Evolutionary conservation across 2,113 vertebrate species (phyloP).

Genomic region (Etheostoma spectabile): DNA sequence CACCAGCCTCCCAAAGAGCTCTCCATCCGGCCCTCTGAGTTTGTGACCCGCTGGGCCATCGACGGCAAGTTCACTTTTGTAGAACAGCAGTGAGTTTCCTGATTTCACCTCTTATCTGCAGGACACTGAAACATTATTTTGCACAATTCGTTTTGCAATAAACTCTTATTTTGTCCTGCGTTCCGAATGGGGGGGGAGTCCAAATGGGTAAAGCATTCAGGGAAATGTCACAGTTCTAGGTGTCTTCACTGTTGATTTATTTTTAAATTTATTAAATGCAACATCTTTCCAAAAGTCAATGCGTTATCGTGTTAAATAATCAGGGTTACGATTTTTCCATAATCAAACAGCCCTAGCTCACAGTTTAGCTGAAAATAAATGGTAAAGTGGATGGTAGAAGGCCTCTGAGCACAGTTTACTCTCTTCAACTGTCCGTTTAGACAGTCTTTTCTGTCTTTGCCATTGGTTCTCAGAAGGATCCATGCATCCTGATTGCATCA

Average conservation of each 20-base stretch:
- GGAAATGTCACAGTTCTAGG: no score
- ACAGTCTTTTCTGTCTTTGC: no score
- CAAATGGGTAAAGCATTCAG: no score
- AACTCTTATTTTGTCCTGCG: no score
- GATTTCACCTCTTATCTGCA: no score
- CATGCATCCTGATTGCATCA: slow-evolving; percentile 68
- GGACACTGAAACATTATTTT: no score
- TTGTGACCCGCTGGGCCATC: slow-evolving; percentile 90
- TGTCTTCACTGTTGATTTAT: no score
- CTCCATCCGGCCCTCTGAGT: slow-evolving; percentile 87
- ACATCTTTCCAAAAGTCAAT: no score
- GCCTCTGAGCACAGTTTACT: slow-evolving; percentile 1
- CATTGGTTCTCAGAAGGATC: slow-evolving; percentile 73
- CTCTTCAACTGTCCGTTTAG: slow-evolving; percentile 2
- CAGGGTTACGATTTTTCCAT: background rate
- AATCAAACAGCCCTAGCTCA: background rate
- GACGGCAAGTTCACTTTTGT: slow-evolving; percentile 94
- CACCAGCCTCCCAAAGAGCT: slow-evolving; percentile 85
- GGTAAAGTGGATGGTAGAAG: slow-evolving; percentile 37
- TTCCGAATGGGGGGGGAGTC: no score
- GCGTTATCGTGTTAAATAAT: no score
- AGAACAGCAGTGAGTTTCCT: slow-evolving; percentile 88
- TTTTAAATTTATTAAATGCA: no score
- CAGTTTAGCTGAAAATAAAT: slow-evolving; percentile 45
- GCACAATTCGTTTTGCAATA: no score